Base-by-base conservation (phyloP, 1,140 invertebrate species). In the Drosophila cardini region DNA sequence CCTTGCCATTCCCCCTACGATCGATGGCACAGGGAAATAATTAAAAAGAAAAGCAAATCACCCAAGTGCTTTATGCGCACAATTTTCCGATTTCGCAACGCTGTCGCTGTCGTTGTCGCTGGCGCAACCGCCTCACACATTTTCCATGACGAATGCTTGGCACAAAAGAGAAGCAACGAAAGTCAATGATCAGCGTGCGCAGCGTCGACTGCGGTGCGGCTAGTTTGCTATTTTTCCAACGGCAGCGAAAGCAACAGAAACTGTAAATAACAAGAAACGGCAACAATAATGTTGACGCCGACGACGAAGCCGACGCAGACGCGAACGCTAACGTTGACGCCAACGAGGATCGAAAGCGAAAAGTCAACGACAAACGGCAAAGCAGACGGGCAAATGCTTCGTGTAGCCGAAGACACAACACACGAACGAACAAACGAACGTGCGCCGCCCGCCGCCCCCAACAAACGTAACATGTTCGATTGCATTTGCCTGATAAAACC, bases 231-330 rank as follows among this genome's bases (percentile, higher is more conserved):
- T 85, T 86, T 84, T 85, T 85, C 78, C 81, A 86, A 86, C 82
- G 83, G 72, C 78, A 87, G 83, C 83, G 83, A 86, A 86, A 86
- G 83, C 83, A 82, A 69, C 84, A 87, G 84, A 82, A 86, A 86
- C 83, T 86, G 83, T 86, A 86, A 87, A 87, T 84, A 87, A 89
- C 71, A 87, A 89, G 84, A 83, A 87, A 87, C 83, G 69, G 74
- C 82, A 85, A 84, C 74, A 64, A 38, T 55, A 38, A 60, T 58
- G 61, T 34, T 45, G 60, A 38, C 69, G 43, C 38, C 43, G 34
- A 48, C 21, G 16, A 42, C 57, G 34, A 26, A 26, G 21, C 26
- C 45, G 61, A 53, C 70, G 65, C 21, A 68, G 43, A 55, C 60
- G 61, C 21, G 57, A 40, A 57, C 53, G 62, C 42, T 40, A 58